phyloP scores from a whole-genome alignment of 37 sponge, comb jelly and placozoan genomes.

The Agelas oroides region DNA sequence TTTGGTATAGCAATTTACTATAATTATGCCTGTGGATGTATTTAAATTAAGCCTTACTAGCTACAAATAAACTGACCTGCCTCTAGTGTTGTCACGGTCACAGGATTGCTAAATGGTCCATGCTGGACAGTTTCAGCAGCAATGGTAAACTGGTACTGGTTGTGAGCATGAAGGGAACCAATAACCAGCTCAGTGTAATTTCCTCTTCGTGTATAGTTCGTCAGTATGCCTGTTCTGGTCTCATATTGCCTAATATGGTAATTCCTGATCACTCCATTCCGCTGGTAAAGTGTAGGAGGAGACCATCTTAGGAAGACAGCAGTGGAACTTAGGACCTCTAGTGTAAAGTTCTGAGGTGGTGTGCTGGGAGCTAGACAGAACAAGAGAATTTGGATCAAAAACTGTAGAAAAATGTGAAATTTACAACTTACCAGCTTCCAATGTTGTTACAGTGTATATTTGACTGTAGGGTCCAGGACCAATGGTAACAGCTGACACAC shows the following conservation, averaged over 20 bases:
- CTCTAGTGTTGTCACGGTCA: background rate
- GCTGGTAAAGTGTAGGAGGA: background rate
- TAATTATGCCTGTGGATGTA: too few relatives aligned
- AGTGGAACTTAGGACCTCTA: background rate
- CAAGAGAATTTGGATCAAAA: too few relatives aligned
- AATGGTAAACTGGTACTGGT: background rate
- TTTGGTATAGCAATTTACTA: too few relatives aligned
- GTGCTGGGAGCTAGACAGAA: constrained; percentile 29
- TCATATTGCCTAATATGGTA: constrained; percentile 2
- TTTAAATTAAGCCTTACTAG: too few relatives aligned
- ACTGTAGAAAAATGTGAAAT: too few relatives aligned
- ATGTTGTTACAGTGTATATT: background rate
- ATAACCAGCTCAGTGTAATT: background rate
- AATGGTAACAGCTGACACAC: background rate
- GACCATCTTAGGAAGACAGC: background rate
- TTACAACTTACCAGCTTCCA: constrained; percentile 15
- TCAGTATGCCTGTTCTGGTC: background rate
- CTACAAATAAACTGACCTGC: constrained; percentile 10
- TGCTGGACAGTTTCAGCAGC: background rate
- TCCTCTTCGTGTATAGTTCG: background rate
- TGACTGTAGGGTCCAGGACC: constrained; percentile 1
- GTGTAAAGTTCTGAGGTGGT: constrained; percentile 7
- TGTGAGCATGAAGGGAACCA: background rate
- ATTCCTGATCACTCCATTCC: constrained; percentile 16
- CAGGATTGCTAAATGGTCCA: background rate